Evolutionary conservation across 2,113 vertebrate genomes (phyloP), one percentile per base, ranked within the genome.

Genomic region (Steatornis caripensis): DNA sequence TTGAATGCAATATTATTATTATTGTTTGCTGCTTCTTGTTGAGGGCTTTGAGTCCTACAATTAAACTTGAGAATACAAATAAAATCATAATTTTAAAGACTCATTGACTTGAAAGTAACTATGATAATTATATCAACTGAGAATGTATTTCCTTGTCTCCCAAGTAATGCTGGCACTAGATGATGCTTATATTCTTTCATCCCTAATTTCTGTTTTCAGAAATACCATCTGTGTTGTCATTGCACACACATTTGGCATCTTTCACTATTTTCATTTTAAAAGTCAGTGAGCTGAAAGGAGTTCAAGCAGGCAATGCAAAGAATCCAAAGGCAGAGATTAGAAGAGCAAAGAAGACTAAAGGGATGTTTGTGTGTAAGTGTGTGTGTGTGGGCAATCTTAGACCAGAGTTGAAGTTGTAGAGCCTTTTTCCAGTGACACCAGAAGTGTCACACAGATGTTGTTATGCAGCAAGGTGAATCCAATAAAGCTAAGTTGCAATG

Each of bases 401-500:
- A 36, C 32, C 3, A 82, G 32, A 84, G 30, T 6, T 74, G 30
- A 18, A 80, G 29, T 11, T 74, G 12, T 22, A 58, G 34, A 62
- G 8, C 15, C 34, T 94, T 94, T 85, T 84, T 19, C 53, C 45
- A 71, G 60, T 64, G 71, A 54, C 41, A 65, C 6, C 8, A 41
- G 11, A 41, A 71, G 57, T 48, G 24, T 29, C 77, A 26, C 4
- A 7, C 51, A 15, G 37, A 69, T 16, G 11, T 12, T 15, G 3
- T 69, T 84, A 36, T 22, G 48, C 41, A 70, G 65, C 91, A 97
- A 97, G 92, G 95, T 95, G 91, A 96, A 93, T 75, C 87, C 66
- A 90, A 85, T 92, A 96, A 96, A 96, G n/a, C 53, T 54, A 79
- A 89, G 62, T 46, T 86, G 49, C 84, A 93, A 55, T 58, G 51